These are phyloP conservation scores for Uloborus diversus DNA, from an alignment of 1,140 invertebrate genomes.

Conservation along the genomic window DNA sequence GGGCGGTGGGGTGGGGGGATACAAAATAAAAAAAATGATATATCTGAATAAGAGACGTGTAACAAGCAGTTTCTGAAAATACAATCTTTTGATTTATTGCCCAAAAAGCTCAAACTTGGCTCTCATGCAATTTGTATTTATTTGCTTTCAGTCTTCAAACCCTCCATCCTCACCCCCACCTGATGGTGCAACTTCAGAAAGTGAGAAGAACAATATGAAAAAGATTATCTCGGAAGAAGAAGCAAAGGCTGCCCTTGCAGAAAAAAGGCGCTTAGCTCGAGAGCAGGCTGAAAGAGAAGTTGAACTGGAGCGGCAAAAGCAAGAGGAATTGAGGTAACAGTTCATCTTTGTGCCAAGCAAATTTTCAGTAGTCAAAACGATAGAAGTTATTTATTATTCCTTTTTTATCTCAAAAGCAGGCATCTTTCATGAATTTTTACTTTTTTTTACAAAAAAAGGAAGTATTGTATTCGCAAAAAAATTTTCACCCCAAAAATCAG, in stretches of 20 bases:
- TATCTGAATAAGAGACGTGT: not conserved
- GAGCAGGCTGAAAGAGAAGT: constrained; percentile 88
- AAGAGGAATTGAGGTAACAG: constrained; percentile 34
- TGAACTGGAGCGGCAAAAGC: constrained; percentile 79
- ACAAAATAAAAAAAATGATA: not conserved
- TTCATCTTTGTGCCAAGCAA: no score
- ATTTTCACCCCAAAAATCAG: no score
- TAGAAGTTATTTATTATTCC: no score
- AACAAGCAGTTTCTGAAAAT: not conserved
- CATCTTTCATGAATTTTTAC: no score
- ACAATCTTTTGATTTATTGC: no score
- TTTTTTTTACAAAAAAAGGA: no score
- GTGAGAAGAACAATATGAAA: constrained; percentile 37
- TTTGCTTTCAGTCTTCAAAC: not conserved
- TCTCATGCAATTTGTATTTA: no score
- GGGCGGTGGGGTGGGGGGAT: not conserved
- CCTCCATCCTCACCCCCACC: not conserved
- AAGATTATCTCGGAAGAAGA: constrained; percentile 87
- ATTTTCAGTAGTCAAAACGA: no score
- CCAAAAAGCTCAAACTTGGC: no score
- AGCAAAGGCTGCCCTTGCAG: constrained; percentile 87
- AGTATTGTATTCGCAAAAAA: no score
- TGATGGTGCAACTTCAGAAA: not conserved
- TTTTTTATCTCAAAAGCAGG: no score
- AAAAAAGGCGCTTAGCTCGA: constrained; percentile 80